Percentiles rank a stretch among this genome's conserved stretches.
phyloP scores from a whole-genome alignment of 2,888 invertebrate genomes.

The Meteorus cinctellus region DNA sequence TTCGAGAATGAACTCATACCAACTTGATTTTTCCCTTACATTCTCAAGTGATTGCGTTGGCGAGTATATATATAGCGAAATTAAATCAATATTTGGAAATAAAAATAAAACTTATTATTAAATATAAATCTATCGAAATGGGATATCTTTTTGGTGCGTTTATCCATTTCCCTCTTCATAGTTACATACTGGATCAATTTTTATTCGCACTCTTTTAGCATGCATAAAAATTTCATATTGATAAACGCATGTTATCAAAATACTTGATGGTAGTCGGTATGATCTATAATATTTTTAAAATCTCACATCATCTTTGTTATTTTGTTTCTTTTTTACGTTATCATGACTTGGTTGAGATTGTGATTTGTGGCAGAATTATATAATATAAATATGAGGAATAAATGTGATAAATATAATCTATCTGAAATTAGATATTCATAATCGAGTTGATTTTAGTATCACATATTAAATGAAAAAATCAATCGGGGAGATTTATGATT shows the following conservation, averaged over 20 bases:
- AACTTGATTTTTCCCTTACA: neutral
- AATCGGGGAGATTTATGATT: neutral
- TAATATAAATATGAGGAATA: neutral
- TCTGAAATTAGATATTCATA: conserved; percentile 3
- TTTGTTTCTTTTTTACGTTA: neutral
- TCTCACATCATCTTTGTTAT: neutral
- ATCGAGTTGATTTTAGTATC: neutral
- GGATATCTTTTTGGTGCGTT: neutral
- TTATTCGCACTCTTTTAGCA: neutral
- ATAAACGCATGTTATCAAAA: neutral
- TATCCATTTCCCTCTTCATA: neutral
- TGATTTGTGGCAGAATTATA: neutral
- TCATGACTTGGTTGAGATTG: neutral
- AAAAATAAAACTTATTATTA: neutral
- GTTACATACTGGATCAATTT: neutral
- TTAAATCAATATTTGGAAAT: neutral
- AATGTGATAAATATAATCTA: conserved; percentile 9
- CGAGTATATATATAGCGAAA: neutral
- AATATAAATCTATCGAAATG: neutral
- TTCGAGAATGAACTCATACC: neutral
- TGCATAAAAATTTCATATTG: conserved; percentile 19
- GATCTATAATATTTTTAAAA: neutral
- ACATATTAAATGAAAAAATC: neutral
- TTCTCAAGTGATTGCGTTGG: neutral
- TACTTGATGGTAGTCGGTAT: neutral